phyloP scores from a whole-genome alignment of 1,140 invertebrate species.

The Mamestra configurata region DNA sequence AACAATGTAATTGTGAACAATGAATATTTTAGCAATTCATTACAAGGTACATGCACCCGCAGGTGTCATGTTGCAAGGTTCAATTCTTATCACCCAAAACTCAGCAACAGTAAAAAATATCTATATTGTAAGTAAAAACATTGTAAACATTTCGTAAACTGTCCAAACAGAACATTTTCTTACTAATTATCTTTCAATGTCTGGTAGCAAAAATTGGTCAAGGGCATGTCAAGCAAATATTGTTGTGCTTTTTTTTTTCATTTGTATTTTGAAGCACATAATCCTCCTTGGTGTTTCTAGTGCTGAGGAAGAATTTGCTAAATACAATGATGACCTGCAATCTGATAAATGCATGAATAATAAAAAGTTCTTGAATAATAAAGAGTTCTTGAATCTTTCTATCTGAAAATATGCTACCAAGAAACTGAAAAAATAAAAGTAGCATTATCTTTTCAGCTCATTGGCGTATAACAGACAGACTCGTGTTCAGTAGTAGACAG shows the following conservation, averaged over 20 bases:
- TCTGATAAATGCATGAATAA: background rate
- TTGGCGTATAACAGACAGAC: no score
- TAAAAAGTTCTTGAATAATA: background rate
- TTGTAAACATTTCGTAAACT: background rate
- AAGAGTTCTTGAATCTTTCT: background rate
- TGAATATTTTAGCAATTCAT: slow-evolving; percentile 6
- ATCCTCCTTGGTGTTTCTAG: background rate
- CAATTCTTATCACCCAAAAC: background rate
- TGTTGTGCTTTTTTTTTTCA: background rate
- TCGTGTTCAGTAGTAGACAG: no score
- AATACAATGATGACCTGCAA: background rate
- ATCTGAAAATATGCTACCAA: no score
- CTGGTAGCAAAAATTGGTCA: background rate
- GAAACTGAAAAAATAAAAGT: no score
- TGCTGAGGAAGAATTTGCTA: background rate
- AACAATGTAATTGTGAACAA: slow-evolving; percentile 18
- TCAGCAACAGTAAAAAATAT: no score
- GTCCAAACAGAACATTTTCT: slow-evolving; percentile 14
- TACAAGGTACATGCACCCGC: background rate
- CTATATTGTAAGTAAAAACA: no score
- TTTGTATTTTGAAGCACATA: background rate
- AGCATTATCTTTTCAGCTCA: no score
- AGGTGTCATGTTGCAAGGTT: background rate
- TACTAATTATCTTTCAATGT: slow-evolving; percentile 16
- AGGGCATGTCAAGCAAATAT: background rate